Evolutionary conservation across 2,888 invertebrate genomes (phyloP).

Genomic region (Ethmia dodecea): DNA sequence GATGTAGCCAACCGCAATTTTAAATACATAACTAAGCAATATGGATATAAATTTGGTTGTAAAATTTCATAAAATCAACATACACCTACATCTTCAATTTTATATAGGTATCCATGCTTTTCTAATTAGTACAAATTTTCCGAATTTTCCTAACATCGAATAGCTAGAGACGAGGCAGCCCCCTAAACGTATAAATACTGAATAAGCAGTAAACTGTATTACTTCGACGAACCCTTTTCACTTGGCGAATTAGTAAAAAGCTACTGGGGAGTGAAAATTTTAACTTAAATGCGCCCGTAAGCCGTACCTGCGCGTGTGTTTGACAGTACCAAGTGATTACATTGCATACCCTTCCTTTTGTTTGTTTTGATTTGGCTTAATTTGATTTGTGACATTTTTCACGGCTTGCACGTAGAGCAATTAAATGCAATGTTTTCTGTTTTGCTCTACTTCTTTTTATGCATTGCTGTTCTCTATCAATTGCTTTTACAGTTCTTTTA

Average conservation of each 20-base stretch:
- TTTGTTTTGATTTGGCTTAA: conserved; percentile 71
- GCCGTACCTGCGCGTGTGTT: conserved; percentile 70
- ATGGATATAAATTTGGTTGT: too few relatives aligned
- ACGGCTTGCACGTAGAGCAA: conserved; percentile 22
- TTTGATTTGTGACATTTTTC: conserved; percentile 70
- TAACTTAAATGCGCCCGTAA: conserved; percentile 73
- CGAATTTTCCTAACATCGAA: conserved; percentile 59
- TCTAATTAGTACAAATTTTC: too few relatives aligned
- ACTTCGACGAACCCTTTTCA: conserved; percentile 78
- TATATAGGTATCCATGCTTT: too few relatives aligned
- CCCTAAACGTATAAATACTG: conserved; percentile 74
- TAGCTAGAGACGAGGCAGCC: conserved; percentile 57
- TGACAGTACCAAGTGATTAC: conserved; percentile 75
- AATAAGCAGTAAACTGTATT: conserved; percentile 78
- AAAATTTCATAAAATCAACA: too few relatives aligned
- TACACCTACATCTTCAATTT: too few relatives aligned
- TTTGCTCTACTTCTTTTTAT: background rate
- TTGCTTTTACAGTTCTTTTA: too few relatives aligned
- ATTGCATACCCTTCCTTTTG: conserved; percentile 65
- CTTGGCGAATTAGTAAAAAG: conserved; percentile 78
- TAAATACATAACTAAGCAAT: too few relatives aligned
- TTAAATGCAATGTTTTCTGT: conserved; percentile 23
- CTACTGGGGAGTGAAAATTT: conserved; percentile 76
- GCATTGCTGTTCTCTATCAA: too few relatives aligned
- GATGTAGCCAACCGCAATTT: too few relatives aligned